phyloP scores from a whole-genome alignment of 2,888 invertebrate genomes.

The Troides oblongomaculatus region DNA sequence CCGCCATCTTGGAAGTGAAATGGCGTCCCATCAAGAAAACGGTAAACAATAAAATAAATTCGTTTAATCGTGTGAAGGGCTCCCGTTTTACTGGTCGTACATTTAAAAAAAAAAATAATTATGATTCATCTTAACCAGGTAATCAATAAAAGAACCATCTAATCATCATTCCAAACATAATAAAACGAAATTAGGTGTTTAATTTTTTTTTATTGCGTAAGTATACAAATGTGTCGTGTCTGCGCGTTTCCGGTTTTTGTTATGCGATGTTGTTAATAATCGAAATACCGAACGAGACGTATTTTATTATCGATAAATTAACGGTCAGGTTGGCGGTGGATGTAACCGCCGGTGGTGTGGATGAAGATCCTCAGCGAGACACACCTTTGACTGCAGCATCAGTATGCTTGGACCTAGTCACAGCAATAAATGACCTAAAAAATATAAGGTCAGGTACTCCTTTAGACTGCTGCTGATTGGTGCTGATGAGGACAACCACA shows the following conservation, averaged over 20 bases:
- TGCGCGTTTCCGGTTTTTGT: background rate
- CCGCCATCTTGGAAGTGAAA: constrained; percentile 35
- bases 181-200: constrained; percentile 7
- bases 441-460: too few species aligned
- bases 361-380: too few species aligned
- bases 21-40: constrained; percentile 8
- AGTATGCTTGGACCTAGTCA: too few species aligned
- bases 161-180: constrained; percentile 5
- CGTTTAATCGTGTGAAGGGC: constrained; percentile 18
- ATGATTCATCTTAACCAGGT: constrained; percentile 5
- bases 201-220: constrained; percentile 2
- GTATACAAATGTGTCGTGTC: background rate
- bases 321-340: too few species aligned
- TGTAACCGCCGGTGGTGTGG: too few species aligned
- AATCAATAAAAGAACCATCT: constrained; percentile 24
- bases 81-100: background rate
- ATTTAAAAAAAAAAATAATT: constrained; percentile 10
- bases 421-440: too few species aligned
- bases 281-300: too few species aligned
- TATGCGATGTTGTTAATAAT: background rate
- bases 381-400: too few species aligned
- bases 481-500: too few species aligned
- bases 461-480: too few species aligned
- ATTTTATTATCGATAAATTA: too few species aligned
- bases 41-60: constrained; percentile 26